Conservation (phyloP, 2,113 vertebrate genomes). For the Sciurus niger region DNA sequence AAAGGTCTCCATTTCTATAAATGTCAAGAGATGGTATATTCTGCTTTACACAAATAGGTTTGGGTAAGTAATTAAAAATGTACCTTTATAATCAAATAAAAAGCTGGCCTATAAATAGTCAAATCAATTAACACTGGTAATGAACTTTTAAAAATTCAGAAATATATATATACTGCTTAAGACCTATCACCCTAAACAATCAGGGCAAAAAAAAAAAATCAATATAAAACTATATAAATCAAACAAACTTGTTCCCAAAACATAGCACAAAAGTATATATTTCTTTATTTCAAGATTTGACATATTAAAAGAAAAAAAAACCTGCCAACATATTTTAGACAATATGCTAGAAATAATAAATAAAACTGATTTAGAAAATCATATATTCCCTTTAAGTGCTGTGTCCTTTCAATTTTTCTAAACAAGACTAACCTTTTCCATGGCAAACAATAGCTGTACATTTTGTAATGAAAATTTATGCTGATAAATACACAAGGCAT, state of each 20-base stretch:
- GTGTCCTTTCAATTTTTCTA: slow-evolving; percentile 80
- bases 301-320: slow-evolving; percentile 83
- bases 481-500: slow-evolving; percentile 90
- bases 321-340: slow-evolving; percentile 82
- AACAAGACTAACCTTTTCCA: slow-evolving; percentile 83
- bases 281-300: slow-evolving; percentile 83
- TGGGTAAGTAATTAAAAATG: slow-evolving; percentile 68
- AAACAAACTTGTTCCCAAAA: slow-evolving; percentile 85
- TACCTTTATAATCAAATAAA: slow-evolving; percentile 60
- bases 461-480: slow-evolving; percentile 87
- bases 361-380: slow-evolving; percentile 84
- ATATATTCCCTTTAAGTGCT: slow-evolving; percentile 88
- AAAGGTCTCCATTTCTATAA: slow-evolving; percentile 54
- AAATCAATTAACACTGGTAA: slow-evolving; percentile 69
- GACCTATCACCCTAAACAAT: slow-evolving; percentile 85
- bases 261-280: slow-evolving; percentile 82
- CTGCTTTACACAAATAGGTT: slow-evolving; percentile 66
- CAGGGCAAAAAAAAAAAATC: slow-evolving; percentile 83
- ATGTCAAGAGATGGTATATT: slow-evolving; percentile 63
- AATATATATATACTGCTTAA: slow-evolving; percentile 67
- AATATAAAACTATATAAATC: slow-evolving; percentile 87
- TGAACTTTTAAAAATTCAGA: slow-evolving; percentile 78
- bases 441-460: slow-evolving; percentile 85
- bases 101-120: slow-evolving; percentile 49
- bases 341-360: slow-evolving; percentile 88